These are phyloP conservation scores for Amphiprion percula DNA, from an alignment of 2,113 vertebrate species.

Conservation along the genomic window DNA sequence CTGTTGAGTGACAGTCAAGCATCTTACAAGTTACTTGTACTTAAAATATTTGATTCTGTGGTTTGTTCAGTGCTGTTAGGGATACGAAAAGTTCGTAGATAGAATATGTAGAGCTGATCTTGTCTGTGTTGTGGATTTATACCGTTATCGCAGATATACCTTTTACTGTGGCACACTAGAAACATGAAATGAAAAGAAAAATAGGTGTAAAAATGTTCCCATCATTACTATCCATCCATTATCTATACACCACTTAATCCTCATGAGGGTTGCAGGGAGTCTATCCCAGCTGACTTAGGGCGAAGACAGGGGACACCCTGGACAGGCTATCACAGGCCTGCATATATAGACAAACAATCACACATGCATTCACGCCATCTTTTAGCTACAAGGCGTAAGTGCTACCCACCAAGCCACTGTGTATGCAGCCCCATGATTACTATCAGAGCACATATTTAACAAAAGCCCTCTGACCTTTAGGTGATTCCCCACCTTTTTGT, in stretches of 20 bases:
- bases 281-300: too few relatives aligned
- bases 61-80: background rate
- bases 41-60: constrained; percentile 15
- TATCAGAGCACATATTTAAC: background rate
- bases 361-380: too few relatives aligned
- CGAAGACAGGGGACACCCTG: too few relatives aligned
- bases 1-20: constrained; percentile 8
- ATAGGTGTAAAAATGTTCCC: background rate
- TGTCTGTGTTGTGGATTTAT: background rate
- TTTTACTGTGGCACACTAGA: background rate
- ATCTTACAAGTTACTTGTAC: background rate
- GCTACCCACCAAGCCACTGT: too few relatives aligned
- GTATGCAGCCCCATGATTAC: background rate
- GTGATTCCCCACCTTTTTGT: background rate
- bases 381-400: too few relatives aligned
- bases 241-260: too few relatives aligned
- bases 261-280: too few relatives aligned
- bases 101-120: background rate
- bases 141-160: background rate
- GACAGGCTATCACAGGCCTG: too few relatives aligned
- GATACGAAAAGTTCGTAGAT: background rate
- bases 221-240: background rate
- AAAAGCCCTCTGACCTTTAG: background rate
- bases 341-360: too few relatives aligned
- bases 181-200: background rate